Percentiles rank a stretch among this genome's conserved stretches.
phyloP scores from a whole-genome alignment of 2,797 vertebrate species.

The Cuniculus paca region DNA sequence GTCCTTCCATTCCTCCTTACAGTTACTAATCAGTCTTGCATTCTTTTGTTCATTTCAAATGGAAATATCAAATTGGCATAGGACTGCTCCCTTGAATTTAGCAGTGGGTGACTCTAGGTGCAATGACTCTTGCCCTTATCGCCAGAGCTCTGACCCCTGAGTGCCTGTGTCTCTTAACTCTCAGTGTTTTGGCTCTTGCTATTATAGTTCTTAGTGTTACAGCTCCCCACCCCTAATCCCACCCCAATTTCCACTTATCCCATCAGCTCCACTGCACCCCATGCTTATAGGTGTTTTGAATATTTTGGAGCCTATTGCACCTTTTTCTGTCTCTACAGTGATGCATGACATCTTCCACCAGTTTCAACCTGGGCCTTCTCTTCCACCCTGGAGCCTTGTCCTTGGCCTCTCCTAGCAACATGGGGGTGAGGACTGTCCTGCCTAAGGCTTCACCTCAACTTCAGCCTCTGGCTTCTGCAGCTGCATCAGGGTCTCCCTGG shows the following conservation, averaged over 20 bases:
- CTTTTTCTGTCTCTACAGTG: neutral
- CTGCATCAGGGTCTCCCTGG: neutral
- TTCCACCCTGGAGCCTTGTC: neutral
- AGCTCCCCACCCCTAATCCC: neutral
- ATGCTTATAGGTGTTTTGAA: neutral
- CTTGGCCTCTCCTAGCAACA: neutral
- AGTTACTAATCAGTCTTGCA: neutral
- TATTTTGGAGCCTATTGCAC: neutral
- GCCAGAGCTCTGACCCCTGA: neutral
- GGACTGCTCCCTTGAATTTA: neutral
- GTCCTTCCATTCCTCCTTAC: neutral
- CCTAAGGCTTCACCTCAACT: neutral
- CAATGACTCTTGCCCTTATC: neutral
- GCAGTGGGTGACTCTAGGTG: neutral
- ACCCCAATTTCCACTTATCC: too few species aligned
- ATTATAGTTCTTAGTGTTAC: neutral
- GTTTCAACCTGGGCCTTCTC: neutral
- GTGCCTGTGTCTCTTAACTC: neutral
- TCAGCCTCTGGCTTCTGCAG: neutral
- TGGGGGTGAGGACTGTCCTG: neutral
- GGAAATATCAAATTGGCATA: neutral
- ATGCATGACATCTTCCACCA: neutral
- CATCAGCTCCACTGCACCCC: neutral
- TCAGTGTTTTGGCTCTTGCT: too few species aligned
- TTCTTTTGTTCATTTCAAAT: neutral